Conservation (phyloP, 2,888 invertebrate genomes). For the Neoaliturus tenellus region DNA sequence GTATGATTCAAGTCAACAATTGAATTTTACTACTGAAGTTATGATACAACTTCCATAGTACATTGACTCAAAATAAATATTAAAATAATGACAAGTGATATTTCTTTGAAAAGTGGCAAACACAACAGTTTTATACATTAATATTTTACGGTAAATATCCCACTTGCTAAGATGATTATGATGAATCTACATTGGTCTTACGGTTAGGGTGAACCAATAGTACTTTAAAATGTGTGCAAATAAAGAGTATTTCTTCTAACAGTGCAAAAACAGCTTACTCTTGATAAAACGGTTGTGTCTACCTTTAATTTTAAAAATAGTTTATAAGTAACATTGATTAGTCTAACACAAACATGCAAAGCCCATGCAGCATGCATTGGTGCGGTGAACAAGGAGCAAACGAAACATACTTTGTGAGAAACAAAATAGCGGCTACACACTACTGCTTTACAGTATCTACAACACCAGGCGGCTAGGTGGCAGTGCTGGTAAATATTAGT, state of each 20-base stretch:
- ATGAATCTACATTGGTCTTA: too few relatives aligned
- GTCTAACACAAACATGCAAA: constrained; percentile 39
- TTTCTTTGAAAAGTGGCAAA: background rate
- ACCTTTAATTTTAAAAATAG: background rate
- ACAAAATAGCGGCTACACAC: constrained; percentile 24
- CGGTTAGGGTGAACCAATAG: too few relatives aligned
- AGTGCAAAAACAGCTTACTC: too few relatives aligned
- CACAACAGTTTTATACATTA: background rate
- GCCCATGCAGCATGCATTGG: constrained; percentile 19
- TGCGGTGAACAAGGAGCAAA: constrained; percentile 43
- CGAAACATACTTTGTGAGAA: background rate
- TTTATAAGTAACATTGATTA: background rate
- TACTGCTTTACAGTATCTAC: constrained; percentile 34
- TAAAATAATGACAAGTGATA: background rate
- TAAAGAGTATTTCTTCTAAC: too few relatives aligned
- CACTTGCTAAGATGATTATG: too few relatives aligned
- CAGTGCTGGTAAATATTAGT: background rate
- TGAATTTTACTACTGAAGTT: too few relatives aligned
- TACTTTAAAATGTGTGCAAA: too few relatives aligned
- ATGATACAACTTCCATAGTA: too few relatives aligned
- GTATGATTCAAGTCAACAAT: too few relatives aligned
- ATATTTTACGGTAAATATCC: too few relatives aligned
- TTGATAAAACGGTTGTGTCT: background rate
- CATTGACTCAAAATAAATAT: background rate
- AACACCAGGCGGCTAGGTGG: background rate